Base-by-base conservation (phyloP, 2,797 vertebrate genomes). In the Gobionotothen gibberifrons region DNA sequence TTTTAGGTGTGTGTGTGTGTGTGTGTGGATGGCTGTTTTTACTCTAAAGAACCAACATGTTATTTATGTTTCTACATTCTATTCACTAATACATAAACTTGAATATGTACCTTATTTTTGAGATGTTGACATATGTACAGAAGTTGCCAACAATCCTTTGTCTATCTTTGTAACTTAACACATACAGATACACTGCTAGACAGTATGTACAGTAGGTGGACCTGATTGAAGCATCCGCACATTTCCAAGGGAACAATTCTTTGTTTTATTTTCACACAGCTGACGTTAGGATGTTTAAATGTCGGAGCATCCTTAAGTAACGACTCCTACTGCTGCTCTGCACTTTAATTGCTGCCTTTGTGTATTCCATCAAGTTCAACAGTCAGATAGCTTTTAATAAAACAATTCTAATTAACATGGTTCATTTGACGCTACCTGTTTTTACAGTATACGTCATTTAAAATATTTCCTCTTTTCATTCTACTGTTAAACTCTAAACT, bases 301-400 rank as follows among this genome's bases (percentile, higher is more conserved):
- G 67, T 16, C 57, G 21, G 29, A 49, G 42, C 29, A 39, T 6
- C 15, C 56, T 4, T 17, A 17, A n/a, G 46, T 42, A 40, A 17
- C 0, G 3, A n/a, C n/a, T 69, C 22, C 9, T 26, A 14, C 65
- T 36, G 6, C n/a, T 47, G 54, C 51, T 32, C 12, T 42, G 22
- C n/a, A 53, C 14, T 66, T 32, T 3, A 44, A 44, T 56, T 17
- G 44, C 36, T 19, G 21, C 17, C 39, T 58, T 57, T 10, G 44
- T 66, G 21, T 22, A 29, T 53, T 44, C 39, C 46, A 21, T 76
- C 22, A 61, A 9, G 1, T 53, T 22, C 48, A 43, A 69, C 40
- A 52, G 13, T 10, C 64, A 4, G 32, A 44, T 2, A 72, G 42
- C n/a, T 65, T 49, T 48, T 5, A 54, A 74, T 39, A 36, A 36